These are phyloP conservation scores for Mastacembelus armatus DNA, from an alignment of 2,797 vertebrate genomes.

Conservation along the genomic window DNA sequence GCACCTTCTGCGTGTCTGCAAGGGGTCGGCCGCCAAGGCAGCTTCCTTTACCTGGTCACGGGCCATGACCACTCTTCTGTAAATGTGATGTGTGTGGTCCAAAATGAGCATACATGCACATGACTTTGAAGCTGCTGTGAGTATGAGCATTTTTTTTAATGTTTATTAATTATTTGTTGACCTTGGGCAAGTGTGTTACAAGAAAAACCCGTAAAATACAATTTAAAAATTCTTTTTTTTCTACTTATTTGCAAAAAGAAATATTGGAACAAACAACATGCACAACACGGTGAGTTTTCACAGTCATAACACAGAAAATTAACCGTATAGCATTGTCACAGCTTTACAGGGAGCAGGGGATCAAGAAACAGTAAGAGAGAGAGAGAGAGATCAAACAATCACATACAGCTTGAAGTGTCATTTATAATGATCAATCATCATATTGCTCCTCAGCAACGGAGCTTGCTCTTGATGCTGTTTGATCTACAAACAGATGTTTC, in stretches of 20 bases:
- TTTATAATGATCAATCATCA: not conserved
- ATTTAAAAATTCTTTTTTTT: not conserved
- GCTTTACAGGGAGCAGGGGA: too few relatives aligned
- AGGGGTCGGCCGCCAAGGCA: constrained; percentile 14
- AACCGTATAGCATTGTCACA: too few relatives aligned
- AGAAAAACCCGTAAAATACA: not conserved
- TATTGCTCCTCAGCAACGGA: not conserved
- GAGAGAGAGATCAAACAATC: not conserved
- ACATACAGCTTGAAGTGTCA: not conserved
- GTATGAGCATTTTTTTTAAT: not conserved
- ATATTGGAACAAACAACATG: not conserved
- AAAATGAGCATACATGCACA: not conserved
- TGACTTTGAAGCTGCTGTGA: not conserved
- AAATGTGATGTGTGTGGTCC: constrained; percentile 4
- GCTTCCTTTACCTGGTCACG: not conserved
- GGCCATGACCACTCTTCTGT: constrained; percentile 7
- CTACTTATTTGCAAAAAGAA: not conserved
- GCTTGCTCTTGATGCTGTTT: constrained; percentile 2
- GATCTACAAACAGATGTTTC: constrained; percentile 35
- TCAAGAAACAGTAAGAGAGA: not conserved
- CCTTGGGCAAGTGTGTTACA: not conserved
- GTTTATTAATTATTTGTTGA: not conserved
- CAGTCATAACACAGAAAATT: not conserved
- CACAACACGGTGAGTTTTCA: not conserved
- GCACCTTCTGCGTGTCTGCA: constrained; percentile 42